phyloP scores from a whole-genome alignment of 2,888 invertebrate genomes.

The Netelia virgata region DNA sequence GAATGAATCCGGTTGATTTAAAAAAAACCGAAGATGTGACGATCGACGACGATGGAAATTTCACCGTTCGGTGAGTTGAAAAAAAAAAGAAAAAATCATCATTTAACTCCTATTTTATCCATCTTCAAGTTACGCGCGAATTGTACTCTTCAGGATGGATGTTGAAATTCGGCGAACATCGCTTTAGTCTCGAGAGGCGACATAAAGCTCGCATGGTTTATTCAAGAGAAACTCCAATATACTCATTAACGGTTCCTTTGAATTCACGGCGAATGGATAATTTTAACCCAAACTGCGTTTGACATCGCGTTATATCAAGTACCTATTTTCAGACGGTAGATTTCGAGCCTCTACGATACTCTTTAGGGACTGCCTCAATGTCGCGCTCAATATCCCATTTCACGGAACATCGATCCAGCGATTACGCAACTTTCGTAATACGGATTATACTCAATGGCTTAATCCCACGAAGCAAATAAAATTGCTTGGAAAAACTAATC shows the following conservation, averaged over 20 bases:
- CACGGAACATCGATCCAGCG: not conserved
- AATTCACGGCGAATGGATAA: not conserved
- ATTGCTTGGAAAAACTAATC: not conserved
- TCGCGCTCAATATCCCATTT: not conserved
- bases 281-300: not conserved
- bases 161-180: not conserved
- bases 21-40: conserved; percentile 26
- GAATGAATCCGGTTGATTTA: not conserved
- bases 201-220: not conserved
- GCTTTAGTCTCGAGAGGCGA: not conserved
- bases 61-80: conserved; percentile 42
- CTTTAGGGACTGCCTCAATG: too few relatives aligned
- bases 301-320: not conserved
- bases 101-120: not conserved
- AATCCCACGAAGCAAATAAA: not conserved
- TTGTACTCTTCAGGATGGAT: not conserved
- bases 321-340: not conserved
- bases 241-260: not conserved
- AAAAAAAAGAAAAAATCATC: not conserved
- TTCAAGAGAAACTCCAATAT: not conserved
- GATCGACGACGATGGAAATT: conserved; percentile 52
- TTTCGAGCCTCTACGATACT: not conserved
- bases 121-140: not conserved
- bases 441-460: not conserved
- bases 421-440: not conserved